Percentiles rank a stretch among this genome's conserved stretches.
Evolutionary conservation across 2,888 invertebrate genomes (phyloP).

Genomic region (Nebria salina): DNA sequence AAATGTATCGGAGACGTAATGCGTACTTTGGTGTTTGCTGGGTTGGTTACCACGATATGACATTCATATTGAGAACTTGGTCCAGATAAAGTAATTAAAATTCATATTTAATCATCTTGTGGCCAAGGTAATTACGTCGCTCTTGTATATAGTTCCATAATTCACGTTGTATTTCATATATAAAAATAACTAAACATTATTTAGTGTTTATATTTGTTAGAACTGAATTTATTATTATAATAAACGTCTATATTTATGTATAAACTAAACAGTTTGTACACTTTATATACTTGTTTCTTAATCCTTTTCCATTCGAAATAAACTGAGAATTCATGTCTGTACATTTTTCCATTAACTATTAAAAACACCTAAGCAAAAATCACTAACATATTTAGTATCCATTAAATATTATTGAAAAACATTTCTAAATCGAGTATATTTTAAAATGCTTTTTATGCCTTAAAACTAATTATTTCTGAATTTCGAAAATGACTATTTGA

Average conservation of each 20-base stretch:
- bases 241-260: conserved; percentile 45
- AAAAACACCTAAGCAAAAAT: too few relatives aligned
- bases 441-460: too few relatives aligned
- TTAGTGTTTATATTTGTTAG: conserved; percentile 47
- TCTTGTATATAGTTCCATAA: conserved; percentile 29
- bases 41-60: conserved; percentile 10
- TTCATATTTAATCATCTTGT: neutral
- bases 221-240: conserved; percentile 40
- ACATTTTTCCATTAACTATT: too few relatives aligned
- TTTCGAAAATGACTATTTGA: too few relatives aligned
- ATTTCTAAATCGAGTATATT: too few relatives aligned
- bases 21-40: neutral
- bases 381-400: too few relatives aligned
- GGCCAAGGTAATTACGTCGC: neutral
- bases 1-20: neutral
- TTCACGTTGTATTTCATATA: conserved; percentile 43
- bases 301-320: neutral
- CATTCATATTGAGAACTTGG: neutral
- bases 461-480: too few relatives aligned
- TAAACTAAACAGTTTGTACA: neutral
- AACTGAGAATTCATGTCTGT: too few relatives aligned
- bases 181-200: conserved; percentile 41
- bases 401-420: too few relatives aligned
- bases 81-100: neutral
- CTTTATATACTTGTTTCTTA: neutral